Base-by-base conservation (phyloP, 2,888 invertebrate genomes). In the Drosophila meridionalis region DNA sequence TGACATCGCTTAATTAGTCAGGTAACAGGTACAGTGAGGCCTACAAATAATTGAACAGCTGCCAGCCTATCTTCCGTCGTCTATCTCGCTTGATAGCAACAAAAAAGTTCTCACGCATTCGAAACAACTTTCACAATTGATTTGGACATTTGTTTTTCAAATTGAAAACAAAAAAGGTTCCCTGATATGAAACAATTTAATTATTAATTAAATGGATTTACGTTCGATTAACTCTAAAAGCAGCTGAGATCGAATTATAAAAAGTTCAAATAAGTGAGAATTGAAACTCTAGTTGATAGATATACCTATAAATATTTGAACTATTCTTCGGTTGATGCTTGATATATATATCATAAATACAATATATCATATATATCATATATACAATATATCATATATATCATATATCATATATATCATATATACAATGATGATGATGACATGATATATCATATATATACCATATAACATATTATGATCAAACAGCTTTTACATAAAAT, bases 1-100 rank as follows among this genome's bases (percentile, higher is more conserved):
- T 48, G 73, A 43, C 73, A 68, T 38, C 58, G 61, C 56, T 42
- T 60, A 76, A 76, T 76, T 76, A 72, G 71, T 42, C 71, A 75
- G 76, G 71, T 66, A 40, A 55, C 38, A 40, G 38, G 30, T 65
- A 43, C 20, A 58, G 20, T 55, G 68, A 64, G 73, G 77, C 40
- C 58, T 40, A 42, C 40, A 50, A 53, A 8, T 59, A 68, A 77
- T 62, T 62, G 61, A 52, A 60, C 50, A 64, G 32, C 53, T 69
- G 69, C 45, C 40, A 40, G 34, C 34, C n/a, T 6, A 40, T 7
- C n/a, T 40, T 40, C n/a, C 40, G 20, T 20, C 20, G 20, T 43
- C 4, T 43, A 43, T 20, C 43, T 43, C 43, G 20, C 4, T 9
- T 43, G 43, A 43, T 43, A 43, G 20, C 14, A 36, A 45, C 32